A percentile compares a stretch with the other conserved stretches of the same genome.
phyloP scores from a whole-genome alignment of 1,140 invertebrate genomes.

The Drosophila virilis region DNA sequence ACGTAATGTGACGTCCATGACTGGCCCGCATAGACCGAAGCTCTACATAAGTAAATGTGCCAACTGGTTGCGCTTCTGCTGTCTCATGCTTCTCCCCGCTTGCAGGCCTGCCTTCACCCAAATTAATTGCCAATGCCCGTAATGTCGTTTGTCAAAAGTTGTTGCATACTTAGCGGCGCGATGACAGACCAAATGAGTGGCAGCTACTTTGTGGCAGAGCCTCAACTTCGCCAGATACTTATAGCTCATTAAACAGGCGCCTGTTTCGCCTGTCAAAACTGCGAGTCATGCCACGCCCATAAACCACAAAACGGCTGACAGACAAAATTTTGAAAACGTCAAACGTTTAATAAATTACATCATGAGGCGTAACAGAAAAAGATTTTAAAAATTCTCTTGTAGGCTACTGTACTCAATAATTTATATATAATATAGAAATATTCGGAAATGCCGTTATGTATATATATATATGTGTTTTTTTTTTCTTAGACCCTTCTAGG shows the following conservation, averaged over 20 bases:
- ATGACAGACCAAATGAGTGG: conserved; percentile 41
- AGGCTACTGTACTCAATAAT: not conserved
- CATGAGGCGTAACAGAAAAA: conserved; percentile 25
- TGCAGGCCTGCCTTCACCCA: conserved; percentile 15
- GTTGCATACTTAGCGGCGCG: conserved; percentile 70
- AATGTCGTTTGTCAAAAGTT: conserved; percentile 79
- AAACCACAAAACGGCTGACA: conserved; percentile 48
- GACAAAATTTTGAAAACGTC: conserved; percentile 61
- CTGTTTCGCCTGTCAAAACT: conserved; percentile 19
- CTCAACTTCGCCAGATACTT: conserved; percentile 63
- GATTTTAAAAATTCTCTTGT: conserved; percentile 7
- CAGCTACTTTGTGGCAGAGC: conserved; percentile 17
- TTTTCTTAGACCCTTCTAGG: too few relatives aligned
- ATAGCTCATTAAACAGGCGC: conserved; percentile 73
- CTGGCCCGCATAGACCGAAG: conserved; percentile 11
- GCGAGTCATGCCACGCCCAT: conserved; percentile 71
- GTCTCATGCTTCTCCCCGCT: conserved; percentile 42
- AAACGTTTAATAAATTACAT: conserved; percentile 63
- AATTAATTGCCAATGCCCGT: conserved; percentile 71
- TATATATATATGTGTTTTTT: too few relatives aligned
- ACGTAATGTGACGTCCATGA: conserved; percentile 78
- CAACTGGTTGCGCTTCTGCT: conserved; percentile 9
- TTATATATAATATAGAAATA: too few relatives aligned
- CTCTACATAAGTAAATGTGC: not conserved
- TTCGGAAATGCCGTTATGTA: too few relatives aligned